These are phyloP conservation scores for Philaethria dido DNA, from an alignment of 2,888 invertebrate genomes.

Conservation along the genomic window DNA sequence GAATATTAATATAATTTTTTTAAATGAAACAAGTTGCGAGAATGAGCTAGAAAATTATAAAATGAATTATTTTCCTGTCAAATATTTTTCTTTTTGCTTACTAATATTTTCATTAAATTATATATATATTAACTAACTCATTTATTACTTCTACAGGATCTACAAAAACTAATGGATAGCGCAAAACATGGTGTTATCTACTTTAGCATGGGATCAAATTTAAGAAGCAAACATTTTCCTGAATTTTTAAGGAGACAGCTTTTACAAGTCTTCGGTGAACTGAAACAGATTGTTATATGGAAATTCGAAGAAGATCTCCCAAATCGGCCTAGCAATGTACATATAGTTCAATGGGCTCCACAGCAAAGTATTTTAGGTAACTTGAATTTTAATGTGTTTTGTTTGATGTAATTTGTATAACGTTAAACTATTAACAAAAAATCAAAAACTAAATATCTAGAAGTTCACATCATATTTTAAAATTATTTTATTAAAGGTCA, in stretches of 20 bases:
- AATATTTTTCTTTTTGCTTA: conserved; percentile 1
- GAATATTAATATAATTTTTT: no score
- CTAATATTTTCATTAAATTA: no score
- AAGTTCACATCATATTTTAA: no score
- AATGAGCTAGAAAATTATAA: no score
- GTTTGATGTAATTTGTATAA: no score
- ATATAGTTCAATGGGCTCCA: conserved; percentile 62
- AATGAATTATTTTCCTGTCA: no score
- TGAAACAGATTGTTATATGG: conserved; percentile 69
- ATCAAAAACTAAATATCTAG: no score
- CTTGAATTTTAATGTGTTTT: neutral
- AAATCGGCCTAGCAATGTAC: conserved; percentile 59
- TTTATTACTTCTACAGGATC: conserved; percentile 46
- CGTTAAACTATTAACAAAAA: no score
- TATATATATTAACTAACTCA: no score
- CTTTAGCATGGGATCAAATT: conserved; percentile 68
- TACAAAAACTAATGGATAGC: conserved; percentile 59
- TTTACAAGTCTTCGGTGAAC: conserved; percentile 56
- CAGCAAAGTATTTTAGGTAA: conserved; percentile 60
- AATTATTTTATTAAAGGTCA: no score
- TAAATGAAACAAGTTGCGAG: no score
- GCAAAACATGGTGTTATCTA: conserved; percentile 63
- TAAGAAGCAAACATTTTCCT: conserved; percentile 57
- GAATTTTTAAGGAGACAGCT: conserved; percentile 51
- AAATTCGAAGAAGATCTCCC: conserved; percentile 61